Evolutionary conservation across 2,888 invertebrate species (phyloP).

Genomic region (Proisotoma minuta): DNA sequence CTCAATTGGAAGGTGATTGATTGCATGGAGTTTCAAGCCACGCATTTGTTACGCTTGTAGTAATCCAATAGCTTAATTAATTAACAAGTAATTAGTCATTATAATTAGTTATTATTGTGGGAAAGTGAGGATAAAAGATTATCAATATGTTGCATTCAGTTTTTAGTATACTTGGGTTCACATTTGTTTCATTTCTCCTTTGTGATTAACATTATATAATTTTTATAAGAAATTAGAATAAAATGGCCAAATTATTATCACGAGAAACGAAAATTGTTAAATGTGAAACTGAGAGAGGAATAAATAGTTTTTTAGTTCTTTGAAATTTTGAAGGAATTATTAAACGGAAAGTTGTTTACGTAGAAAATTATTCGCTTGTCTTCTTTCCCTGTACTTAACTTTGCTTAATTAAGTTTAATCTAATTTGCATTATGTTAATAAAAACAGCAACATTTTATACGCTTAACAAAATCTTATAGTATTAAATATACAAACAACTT

Average conservation of each 20-base stretch:
- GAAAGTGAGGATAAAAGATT: not conserved
- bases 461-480: too few species aligned
- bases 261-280: not conserved
- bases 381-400: too few species aligned
- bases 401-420: too few species aligned
- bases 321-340: not conserved
- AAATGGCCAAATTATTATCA: too few species aligned
- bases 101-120: too few species aligned
- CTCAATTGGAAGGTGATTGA: constrained; percentile 46
- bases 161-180: not conserved
- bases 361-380: too few species aligned
- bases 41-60: not conserved
- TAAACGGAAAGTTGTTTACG: not conserved
- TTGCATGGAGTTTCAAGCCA: constrained; percentile 16
- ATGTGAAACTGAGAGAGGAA: not conserved
- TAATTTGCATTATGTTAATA: too few species aligned
- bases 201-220: too few species aligned
- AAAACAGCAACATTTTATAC: too few species aligned
- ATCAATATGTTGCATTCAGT: not conserved
- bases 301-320: not conserved
- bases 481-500: constrained; percentile 6
- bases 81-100: too few species aligned
- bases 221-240: too few species aligned
- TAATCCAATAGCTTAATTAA: not conserved
- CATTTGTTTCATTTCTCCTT: not conserved